These are phyloP conservation scores for Esox masquinongy DNA, from an alignment of 2,797 vertebrate species.

Conservation along the genomic window DNA sequence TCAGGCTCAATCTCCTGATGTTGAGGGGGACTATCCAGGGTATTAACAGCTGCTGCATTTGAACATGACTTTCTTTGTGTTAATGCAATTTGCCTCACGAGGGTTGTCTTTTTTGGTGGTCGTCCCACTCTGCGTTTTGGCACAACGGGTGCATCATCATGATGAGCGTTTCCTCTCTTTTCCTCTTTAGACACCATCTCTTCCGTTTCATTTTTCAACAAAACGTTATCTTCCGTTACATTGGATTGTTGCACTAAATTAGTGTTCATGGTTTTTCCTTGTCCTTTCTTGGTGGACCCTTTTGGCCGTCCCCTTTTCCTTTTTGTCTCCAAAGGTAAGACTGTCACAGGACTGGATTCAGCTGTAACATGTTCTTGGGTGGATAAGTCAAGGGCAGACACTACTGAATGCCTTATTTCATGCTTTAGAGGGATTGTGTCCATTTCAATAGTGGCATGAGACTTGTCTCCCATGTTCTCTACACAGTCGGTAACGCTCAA, in stretches of 20 bases:
- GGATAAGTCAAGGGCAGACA: neutral
- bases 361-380: neutral
- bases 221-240: neutral
- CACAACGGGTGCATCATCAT: neutral
- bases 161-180: neutral
- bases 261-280: neutral
- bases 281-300: neutral
- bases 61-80: conserved; percentile 11
- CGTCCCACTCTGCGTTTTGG: conserved; percentile 31
- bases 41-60: conserved; percentile 12
- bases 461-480: neutral
- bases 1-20: conserved; percentile 11
- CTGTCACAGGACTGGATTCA: neutral
- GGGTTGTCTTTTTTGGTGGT: conserved; percentile 19
- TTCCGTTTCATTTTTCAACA: neutral
- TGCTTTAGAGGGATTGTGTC: conserved; percentile 3
- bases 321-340: neutral
- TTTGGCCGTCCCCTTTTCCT: neutral
- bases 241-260: neutral
- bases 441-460: neutral
- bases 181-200: neutral
- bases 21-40: conserved; percentile 10
- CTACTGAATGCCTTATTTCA: neutral
- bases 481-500: conserved; percentile 15
- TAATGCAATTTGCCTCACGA: conserved; percentile 14